Conservation (phyloP, 2,797 vertebrate species). For the Peromyscus nudipes region DNA sequence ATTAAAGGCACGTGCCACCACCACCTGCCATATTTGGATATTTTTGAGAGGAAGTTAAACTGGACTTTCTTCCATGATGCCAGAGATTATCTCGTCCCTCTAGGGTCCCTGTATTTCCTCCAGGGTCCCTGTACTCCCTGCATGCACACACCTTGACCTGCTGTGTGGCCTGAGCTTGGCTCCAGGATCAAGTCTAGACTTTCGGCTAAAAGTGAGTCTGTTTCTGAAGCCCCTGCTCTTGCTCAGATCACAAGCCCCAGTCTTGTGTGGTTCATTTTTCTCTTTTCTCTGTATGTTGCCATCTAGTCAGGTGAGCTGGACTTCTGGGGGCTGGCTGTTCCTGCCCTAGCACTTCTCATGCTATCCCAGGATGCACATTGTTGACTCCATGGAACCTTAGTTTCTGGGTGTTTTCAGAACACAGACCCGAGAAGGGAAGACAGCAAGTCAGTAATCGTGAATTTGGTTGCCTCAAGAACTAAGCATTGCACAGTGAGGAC, state of each 20-base stretch:
- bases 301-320: not conserved
- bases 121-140: not conserved
- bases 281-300: not conserved
- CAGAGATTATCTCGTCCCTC: not conserved
- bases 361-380: not conserved
- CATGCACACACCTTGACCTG: not conserved
- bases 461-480: not conserved
- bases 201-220: not conserved
- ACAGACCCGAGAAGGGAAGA: not conserved
- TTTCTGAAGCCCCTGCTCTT: not conserved
- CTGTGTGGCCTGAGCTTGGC: not conserved
- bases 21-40: not conserved
- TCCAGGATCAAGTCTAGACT: not conserved
- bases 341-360: not conserved
- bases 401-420: conserved; percentile 30
- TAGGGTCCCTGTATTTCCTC: not conserved
- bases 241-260: not conserved
- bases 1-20: not conserved
- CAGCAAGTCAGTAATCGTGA: not conserved
- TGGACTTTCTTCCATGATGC: conserved; percentile 10
- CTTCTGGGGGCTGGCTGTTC: not conserved
- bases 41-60: conserved; percentile 62
- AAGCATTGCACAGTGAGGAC: not conserved
- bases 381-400: not conserved
- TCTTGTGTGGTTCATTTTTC: not conserved